phyloP scores from a whole-genome alignment of 2,797 vertebrate species.

The Emydoidea blandingii region DNA sequence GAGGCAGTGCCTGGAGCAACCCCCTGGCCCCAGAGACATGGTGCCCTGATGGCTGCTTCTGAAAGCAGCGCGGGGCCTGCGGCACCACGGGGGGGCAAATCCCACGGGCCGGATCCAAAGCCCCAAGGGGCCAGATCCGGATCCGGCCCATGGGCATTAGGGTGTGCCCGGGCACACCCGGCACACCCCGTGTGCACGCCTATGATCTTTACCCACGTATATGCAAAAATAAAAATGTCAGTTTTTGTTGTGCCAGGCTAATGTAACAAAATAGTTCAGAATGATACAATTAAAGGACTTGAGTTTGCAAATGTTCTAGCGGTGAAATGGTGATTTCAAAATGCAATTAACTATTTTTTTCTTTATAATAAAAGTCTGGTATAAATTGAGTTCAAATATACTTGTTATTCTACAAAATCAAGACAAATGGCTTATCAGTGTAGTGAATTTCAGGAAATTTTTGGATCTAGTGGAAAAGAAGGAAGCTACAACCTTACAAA shows the following conservation, averaged over 20 bases:
- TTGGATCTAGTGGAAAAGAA: not conserved
- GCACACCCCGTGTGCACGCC: too few relatives aligned
- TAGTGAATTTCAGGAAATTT: not conserved
- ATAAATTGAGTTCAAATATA: not conserved
- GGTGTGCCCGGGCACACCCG: too few relatives aligned
- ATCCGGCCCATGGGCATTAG: too few relatives aligned
- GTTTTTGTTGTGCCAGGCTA: not conserved
- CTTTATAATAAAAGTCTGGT: not conserved
- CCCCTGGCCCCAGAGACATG: too few relatives aligned
- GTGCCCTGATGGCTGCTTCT: too few relatives aligned
- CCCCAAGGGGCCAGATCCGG: too few relatives aligned
- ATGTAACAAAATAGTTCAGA: not conserved
- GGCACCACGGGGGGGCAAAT: too few relatives aligned
- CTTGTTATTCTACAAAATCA: not conserved
- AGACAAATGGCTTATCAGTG: not conserved
- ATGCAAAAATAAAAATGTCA: not conserved
- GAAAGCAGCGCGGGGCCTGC: too few relatives aligned
- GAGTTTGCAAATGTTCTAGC: not conserved
- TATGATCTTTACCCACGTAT: not conserved
- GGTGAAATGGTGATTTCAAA: not conserved
- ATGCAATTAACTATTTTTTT: not conserved
- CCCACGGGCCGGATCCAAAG: too few relatives aligned
- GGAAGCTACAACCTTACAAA: not conserved
- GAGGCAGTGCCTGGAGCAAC: too few relatives aligned
- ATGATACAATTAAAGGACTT: not conserved